phyloP scores from a whole-genome alignment of 1,140 invertebrate species.

The Bombus affinis region DNA sequence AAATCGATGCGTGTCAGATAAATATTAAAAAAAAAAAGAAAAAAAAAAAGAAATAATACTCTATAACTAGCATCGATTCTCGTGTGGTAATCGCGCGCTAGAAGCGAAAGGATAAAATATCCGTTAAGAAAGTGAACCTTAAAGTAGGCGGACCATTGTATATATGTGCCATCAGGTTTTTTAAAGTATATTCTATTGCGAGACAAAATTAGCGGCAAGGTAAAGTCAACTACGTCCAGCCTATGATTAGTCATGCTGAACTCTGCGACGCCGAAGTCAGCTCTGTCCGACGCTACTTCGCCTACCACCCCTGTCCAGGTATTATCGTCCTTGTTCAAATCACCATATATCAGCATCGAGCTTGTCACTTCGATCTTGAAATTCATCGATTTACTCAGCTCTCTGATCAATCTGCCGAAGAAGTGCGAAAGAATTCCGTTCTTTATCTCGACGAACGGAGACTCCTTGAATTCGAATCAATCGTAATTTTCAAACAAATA shows the following conservation, averaged over 20 bases:
- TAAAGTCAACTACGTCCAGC: constrained; percentile 68
- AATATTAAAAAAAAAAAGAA: background rate
- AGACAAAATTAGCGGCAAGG: constrained; percentile 67
- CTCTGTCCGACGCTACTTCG: constrained; percentile 44
- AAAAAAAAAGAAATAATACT: too few species aligned
- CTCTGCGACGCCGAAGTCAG: constrained; percentile 67
- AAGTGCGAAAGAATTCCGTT: constrained; percentile 42
- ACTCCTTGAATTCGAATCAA: constrained; percentile 48
- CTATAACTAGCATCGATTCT: background rate
- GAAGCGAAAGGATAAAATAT: background rate
- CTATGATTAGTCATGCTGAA: constrained; percentile 68
- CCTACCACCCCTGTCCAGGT: constrained; percentile 72
- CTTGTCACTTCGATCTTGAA: constrained; percentile 53
- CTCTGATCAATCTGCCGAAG: constrained; percentile 58
- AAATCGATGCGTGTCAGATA: too few species aligned
- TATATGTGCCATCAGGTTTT: constrained; percentile 11
- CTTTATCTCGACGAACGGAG: constrained; percentile 35
- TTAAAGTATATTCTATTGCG: constrained; percentile 65
- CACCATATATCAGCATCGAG: constrained; percentile 53
- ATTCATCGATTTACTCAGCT: constrained; percentile 66
- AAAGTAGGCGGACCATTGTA: constrained; percentile 71
- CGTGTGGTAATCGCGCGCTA: background rate
- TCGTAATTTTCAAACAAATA: background rate
- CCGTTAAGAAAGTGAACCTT: constrained; percentile 51
- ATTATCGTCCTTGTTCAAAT: constrained; percentile 36